Conservation (phyloP, 2,797 vertebrate genomes). For the Lacerta viridis region DNA sequence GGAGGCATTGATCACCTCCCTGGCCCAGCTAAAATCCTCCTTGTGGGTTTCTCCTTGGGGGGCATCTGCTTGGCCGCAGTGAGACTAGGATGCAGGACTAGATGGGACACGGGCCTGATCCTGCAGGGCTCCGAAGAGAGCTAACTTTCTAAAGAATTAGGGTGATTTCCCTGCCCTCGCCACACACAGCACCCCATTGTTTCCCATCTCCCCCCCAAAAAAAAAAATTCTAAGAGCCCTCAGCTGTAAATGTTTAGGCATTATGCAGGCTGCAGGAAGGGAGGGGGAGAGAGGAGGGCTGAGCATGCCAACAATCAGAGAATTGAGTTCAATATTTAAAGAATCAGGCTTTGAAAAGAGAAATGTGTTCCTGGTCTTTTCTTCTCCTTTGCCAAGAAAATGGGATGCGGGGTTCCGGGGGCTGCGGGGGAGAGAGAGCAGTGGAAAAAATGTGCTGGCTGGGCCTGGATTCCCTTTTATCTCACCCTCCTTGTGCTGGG, state of each 20-base stretch:
- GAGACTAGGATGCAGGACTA: no score
- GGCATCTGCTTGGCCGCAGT: no score
- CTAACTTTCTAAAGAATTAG: not conserved
- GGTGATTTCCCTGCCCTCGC: not conserved
- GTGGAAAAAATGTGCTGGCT: constrained; percentile 70
- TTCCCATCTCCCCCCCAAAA: not conserved
- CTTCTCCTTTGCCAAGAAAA: constrained; percentile 74
- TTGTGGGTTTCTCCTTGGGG: no score
- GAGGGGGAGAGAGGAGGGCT: not conserved
- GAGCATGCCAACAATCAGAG: constrained; percentile 68
- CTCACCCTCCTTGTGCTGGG: constrained; percentile 57
- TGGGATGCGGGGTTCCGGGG: not conserved
- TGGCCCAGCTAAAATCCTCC: no score
- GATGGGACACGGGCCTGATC: no score
- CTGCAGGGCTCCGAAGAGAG: no score
- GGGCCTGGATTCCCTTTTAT: constrained; percentile 70
- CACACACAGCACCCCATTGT: not conserved
- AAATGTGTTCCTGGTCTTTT: constrained; percentile 59
- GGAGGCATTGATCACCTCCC: no score
- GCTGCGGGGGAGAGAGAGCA: not conserved
- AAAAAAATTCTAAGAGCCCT: not conserved
- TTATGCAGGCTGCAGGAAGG: constrained; percentile 51
- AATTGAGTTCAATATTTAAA: constrained; percentile 69
- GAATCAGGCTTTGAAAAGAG: constrained; percentile 70
- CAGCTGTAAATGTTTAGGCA: constrained; percentile 48